Conservation (phyloP, 2,797 vertebrate species). For the Muraenolepis orangiensis region DNA sequence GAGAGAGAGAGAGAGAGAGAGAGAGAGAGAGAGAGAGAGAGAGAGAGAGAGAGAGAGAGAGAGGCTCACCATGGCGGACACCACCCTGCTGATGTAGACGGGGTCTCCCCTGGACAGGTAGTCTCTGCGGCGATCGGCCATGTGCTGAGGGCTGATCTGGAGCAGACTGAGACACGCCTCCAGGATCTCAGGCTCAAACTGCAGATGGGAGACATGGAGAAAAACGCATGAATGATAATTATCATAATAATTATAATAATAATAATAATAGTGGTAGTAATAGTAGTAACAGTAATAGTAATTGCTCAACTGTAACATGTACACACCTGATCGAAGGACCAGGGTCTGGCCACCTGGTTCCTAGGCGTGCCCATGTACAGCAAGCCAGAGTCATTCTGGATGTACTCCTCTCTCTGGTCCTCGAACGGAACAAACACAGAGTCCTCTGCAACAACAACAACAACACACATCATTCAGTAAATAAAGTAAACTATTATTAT, state of each 20-base stretch:
- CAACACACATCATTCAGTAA: no score
- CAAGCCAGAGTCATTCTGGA: constrained; percentile 67
- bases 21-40: neutral
- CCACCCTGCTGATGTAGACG: constrained; percentile 82
- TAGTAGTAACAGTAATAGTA: neutral
- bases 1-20: neutral
- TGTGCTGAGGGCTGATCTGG: constrained; percentile 82
- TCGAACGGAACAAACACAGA: constrained; percentile 65
- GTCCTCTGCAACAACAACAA: constrained; percentile 58
- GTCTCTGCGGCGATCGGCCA: constrained; percentile 63
- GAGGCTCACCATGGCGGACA: constrained; percentile 89
- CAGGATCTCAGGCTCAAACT: constrained; percentile 86
- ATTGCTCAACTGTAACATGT: neutral
- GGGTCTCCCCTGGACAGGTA: constrained; percentile 78
- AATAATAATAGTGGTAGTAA: neutral
- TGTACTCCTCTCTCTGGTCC: constrained; percentile 70
- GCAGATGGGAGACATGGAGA: constrained; percentile 2
- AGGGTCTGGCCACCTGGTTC: constrained; percentile 60
- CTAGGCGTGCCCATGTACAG: constrained; percentile 68
- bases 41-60: neutral
- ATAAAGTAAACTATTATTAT: no score
- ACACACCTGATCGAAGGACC: constrained; percentile 76
- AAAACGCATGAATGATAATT: neutral
- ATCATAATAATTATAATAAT: neutral
- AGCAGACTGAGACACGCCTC: constrained; percentile 82